Base-by-base conservation (phyloP, 2,888 invertebrate genomes). In the Leucozona laternaria region DNA sequence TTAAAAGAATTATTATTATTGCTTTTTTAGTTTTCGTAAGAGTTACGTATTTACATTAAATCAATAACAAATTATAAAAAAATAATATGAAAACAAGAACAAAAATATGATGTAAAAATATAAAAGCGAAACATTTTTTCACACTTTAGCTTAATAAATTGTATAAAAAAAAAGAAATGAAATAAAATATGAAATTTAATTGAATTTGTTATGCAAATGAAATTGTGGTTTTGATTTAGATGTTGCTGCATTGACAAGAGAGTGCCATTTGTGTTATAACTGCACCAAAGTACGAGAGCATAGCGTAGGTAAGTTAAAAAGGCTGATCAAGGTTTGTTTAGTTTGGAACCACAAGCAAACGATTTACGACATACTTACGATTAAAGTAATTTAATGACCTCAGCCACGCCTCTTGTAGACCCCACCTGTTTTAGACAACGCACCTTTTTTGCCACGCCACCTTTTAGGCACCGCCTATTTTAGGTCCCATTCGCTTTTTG, bases 121-220 rank as follows among this genome's bases (percentile, higher is more conserved):
- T 89, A 88, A 91, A 92, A 91, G 92, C 92, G 91, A 91, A 91
- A 88, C 88, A 91, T 91, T 92, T 92, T 92, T 92, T 92, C 92
- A 92, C 92, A 92, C 92, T 92, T 92, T 92, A 92, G 92, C 92
- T 92, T 92, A 92, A 92, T 91, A 92, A 92, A 92, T 91, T 92
- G 92, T 92, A 91, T 91, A 91, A 91, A 91, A 90, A 89, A 90
- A 89, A 90, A 80, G 77, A 85, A 90, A 90, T 89, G 86, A 90
- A 88, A 90, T 88, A 89, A 90, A 90, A 92, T 91, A 92, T 91
- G 89, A 91, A 90, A 92, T 92, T 91, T 91, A 91, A 91, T 92
- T 92, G 92, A 92, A 92, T 92, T 92, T 92, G 92, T 92, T 92
- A 92, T 92, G 92, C 92, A 92, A 92, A 92, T 91, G 91, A 90